phyloP scores from a whole-genome alignment of 2,113 vertebrate genomes.

The Ancistrus triradiatus region DNA sequence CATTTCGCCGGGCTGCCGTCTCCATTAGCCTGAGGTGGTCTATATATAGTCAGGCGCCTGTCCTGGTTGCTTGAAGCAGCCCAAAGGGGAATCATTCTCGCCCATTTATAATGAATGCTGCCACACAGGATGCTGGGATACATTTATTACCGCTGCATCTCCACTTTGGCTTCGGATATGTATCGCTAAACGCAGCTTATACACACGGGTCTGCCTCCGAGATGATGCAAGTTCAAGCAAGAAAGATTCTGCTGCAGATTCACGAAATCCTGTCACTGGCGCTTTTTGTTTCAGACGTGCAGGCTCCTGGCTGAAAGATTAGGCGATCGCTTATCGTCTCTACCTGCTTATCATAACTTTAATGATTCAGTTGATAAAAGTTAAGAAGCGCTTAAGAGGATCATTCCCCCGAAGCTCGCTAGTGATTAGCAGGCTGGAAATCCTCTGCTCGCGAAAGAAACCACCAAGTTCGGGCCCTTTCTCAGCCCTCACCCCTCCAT shows the following conservation, averaged over 20 bases:
- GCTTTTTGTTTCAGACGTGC: slow-evolving; percentile 59
- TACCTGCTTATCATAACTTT: slow-evolving; percentile 80
- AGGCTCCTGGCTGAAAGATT: slow-evolving; percentile 67
- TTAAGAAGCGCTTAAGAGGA: slow-evolving; percentile 78
- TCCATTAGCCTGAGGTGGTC: slow-evolving; percentile 20
- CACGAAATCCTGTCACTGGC: background rate
- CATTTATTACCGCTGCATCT: slow-evolving; percentile 37
- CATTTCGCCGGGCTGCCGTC: slow-evolving; percentile 13
- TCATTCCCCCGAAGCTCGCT: slow-evolving; percentile 74
- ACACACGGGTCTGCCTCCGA: background rate
- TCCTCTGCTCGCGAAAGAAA: slow-evolving; percentile 69
- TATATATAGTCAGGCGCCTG: slow-evolving; percentile 30
- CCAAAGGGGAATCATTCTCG: slow-evolving; percentile 48
- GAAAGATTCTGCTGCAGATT: background rate
- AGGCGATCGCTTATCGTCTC: slow-evolving; percentile 76
- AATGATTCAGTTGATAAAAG: slow-evolving; percentile 79
- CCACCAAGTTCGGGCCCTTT: too few relatives aligned
- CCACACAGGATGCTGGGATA: slow-evolving; percentile 52
- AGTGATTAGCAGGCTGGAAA: slow-evolving; percentile 77
- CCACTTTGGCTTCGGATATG: background rate
- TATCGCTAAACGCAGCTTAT: slow-evolving; percentile 1
- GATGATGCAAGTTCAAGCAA: slow-evolving; percentile 30
- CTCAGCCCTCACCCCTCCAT: too few relatives aligned
- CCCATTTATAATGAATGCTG: slow-evolving; percentile 63
- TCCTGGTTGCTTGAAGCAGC: slow-evolving; percentile 49